Base-by-base conservation (phyloP, 1,140 invertebrate species). In the Eubasilissa regina region DNA sequence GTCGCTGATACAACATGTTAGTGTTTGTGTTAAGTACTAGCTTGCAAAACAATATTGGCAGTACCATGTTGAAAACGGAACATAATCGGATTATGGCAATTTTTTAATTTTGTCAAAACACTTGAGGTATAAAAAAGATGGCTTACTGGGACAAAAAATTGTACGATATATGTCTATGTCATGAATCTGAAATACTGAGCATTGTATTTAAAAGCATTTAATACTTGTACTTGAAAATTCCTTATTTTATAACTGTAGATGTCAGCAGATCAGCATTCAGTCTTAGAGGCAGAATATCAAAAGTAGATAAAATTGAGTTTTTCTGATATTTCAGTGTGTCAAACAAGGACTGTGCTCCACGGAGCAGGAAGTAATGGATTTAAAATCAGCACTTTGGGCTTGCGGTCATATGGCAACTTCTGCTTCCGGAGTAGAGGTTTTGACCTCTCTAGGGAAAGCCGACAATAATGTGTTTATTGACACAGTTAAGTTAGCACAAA, bases 311-410 rank as follows among this genome's bases (percentile, higher is more conserved):
- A 56, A 3, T 51, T 51, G 1, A 58, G 17, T 58, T 19, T 58
- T 56, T 58, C 6, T 48, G 21, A 47, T 44, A 0, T 44, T 83
- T 78, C 75, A 89, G 87, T 84, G 85, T 68, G 75, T 90, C 35
- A 89, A 87, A 19, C 86, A 87, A 15, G 89, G 89, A 48, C 89
- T 89, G 51, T 94, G 92, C 83, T 83, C 86, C 0, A 91, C 91
- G 0, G 92, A 94, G 58, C 88, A 91, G 74, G 92, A 94, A 82
- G 92, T 94, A 43, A 86, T 94, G 0, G 91, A 94, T 74, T 86
- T 98, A 13, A 99, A 99, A 86, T 92, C 96, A 19, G 95, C 97
- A 0, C 86, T 99, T 0, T 99, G 97, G 97, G 94, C 94, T 9
- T 86, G 97, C 35, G 95, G 95, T 12, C 96, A 97, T 85, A 90